Evolutionary conservation across 2,888 invertebrate genomes (phyloP).

Genomic region (Caenorhabditis japonica): DNA sequence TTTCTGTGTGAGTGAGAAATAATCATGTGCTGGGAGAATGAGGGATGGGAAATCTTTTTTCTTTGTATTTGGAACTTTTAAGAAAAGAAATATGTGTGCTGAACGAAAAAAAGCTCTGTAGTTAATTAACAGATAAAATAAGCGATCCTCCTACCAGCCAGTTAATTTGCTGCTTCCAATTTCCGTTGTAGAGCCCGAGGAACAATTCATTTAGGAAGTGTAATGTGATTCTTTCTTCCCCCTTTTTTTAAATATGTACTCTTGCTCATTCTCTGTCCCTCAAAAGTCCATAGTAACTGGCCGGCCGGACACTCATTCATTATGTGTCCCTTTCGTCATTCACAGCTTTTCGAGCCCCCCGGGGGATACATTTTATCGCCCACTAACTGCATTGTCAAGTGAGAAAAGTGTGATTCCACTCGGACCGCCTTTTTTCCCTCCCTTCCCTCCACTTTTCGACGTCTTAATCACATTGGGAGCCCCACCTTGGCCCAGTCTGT

Average conservation of each 20-base stretch:
- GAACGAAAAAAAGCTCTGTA: too few species aligned
- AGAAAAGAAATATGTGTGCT: too few species aligned
- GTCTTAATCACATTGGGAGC: constrained; percentile 44
- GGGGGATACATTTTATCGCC: constrained; percentile 55
- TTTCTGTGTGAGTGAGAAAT: constrained; percentile 9
- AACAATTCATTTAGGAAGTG: too few species aligned
- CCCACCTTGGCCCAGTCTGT: constrained; percentile 9
- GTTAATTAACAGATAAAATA: too few species aligned
- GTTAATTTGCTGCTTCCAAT: too few species aligned
- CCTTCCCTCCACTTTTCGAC: constrained; percentile 29
- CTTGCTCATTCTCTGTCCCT: constrained; percentile 10
- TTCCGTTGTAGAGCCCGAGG: constrained; percentile 2
- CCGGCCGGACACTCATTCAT: constrained; percentile 43
- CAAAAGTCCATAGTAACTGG: constrained; percentile 30
- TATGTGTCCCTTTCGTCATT: constrained; percentile 31
- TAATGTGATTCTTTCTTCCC: background rate
- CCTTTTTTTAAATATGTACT: too few species aligned
- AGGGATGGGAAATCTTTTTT: constrained; percentile 34
- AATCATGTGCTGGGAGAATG: constrained; percentile 43
- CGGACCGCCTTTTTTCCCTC: constrained; percentile 1
- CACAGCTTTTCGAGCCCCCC: constrained; percentile 15
- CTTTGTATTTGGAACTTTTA: background rate
- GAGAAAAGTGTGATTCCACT: constrained; percentile 49
- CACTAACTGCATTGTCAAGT: constrained; percentile 57
- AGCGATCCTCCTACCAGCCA: too few species aligned